phyloP scores from a whole-genome alignment of 2,113 vertebrate species.

The Dolichotis patagonum region DNA sequence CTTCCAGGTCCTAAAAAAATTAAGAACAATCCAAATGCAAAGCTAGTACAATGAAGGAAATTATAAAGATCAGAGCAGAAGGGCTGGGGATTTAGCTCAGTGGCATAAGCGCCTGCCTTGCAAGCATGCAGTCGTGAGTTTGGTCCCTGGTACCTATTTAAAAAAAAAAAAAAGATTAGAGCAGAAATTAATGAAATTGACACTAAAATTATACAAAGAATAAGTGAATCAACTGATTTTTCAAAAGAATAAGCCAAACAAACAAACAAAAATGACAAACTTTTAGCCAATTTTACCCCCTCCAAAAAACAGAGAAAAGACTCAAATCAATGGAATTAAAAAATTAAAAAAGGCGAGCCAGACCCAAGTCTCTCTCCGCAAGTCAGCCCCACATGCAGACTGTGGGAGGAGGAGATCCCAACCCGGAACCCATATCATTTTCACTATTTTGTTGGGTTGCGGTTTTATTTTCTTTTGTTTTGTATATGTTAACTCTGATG shows the following conservation, averaged over 20 bases:
- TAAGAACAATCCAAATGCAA: not conserved
- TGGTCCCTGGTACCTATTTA: too few relatives aligned
- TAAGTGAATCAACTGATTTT: not conserved
- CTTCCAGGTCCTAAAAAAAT: not conserved
- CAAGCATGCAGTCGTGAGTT: too few relatives aligned
- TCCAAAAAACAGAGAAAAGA: not conserved
- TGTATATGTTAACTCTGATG: too few relatives aligned
- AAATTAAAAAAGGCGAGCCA: too few relatives aligned
- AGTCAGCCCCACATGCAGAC: too few relatives aligned
- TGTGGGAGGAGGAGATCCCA: too few relatives aligned
- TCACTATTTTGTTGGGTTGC: too few relatives aligned
- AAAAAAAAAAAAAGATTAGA: not conserved
- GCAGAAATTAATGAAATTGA: not conserved
- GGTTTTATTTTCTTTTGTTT: too few relatives aligned
- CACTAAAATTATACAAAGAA: not conserved
- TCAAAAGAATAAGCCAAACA: not conserved
- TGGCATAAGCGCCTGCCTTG: too few relatives aligned
- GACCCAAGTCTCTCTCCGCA: too few relatives aligned
- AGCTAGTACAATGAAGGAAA: not conserved
- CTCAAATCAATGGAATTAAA: not conserved
- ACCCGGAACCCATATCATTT: too few relatives aligned
- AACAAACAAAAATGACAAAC: not conserved
- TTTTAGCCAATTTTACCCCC: not conserved
- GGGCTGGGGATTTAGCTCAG: too few relatives aligned
- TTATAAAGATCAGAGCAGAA: not conserved